Percentiles rank a stretch among this genome's conserved stretches.
These are phyloP conservation scores for Sebastes reedi DNA, from an alignment of 2,797 vertebrate genomes.

Conservation along the genomic window DNA sequence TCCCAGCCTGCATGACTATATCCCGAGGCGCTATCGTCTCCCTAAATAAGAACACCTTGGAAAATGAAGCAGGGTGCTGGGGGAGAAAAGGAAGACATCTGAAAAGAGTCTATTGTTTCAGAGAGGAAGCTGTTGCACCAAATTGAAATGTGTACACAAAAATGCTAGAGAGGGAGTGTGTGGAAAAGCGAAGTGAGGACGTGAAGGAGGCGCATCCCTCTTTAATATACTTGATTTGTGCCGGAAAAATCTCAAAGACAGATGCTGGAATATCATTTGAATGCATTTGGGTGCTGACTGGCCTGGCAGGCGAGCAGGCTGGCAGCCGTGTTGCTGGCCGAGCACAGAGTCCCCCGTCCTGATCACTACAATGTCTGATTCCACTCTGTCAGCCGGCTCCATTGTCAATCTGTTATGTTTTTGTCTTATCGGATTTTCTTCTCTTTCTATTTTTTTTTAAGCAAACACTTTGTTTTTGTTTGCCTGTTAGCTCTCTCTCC, in stretches of 20 bases:
- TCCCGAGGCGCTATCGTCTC: constrained; percentile 41
- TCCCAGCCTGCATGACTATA: constrained; percentile 16
- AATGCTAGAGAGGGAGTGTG: constrained; percentile 8
- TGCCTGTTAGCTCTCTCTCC: constrained; percentile 21
- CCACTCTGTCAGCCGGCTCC: constrained; percentile 40
- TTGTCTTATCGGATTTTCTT: constrained; percentile 7
- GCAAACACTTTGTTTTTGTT: constrained; percentile 33
- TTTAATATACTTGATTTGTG: constrained; percentile 60
- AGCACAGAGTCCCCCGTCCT: constrained; percentile 19
- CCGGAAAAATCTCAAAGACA: constrained; percentile 58
- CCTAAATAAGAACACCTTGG: constrained; percentile 59
- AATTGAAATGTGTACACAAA: constrained; percentile 47
- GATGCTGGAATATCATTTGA: constrained; percentile 63
- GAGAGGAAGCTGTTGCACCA: constrained; percentile 20
- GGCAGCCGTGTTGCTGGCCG: constrained; percentile 49
- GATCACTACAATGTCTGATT: constrained; percentile 51
- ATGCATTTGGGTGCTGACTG: constrained; percentile 49
- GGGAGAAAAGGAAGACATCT: constrained; percentile 19
- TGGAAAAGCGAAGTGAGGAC: background rate
- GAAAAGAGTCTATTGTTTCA: constrained; percentile 38
- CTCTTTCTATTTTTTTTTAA: background rate
- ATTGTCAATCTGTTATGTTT: constrained; percentile 17
- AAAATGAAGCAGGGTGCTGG: constrained; percentile 36
- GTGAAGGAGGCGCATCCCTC: constrained; percentile 25
- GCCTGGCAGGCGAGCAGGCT: constrained; percentile 31